Conservation (phyloP, 1,140 invertebrate species). For the Camponotus floridanus region DNA sequence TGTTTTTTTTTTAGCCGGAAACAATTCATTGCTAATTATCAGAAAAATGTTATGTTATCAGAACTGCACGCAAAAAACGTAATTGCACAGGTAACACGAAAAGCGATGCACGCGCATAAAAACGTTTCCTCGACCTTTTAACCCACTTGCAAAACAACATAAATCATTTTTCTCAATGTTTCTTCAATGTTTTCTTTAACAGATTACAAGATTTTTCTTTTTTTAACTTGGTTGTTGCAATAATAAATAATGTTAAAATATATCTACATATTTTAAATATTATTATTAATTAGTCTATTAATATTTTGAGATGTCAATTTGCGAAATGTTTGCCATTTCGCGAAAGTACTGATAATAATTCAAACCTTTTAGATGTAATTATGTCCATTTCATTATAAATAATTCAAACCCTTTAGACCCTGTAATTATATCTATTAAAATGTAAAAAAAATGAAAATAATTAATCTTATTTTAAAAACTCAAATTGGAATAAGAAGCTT, state of each 20-base stretch:
- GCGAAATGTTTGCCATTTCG: background rate
- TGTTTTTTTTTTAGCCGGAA: background rate
- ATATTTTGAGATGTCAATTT: background rate
- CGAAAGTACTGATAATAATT: background rate
- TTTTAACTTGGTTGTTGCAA: background rate
- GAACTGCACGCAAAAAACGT: conserved; percentile 5
- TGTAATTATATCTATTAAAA: background rate
- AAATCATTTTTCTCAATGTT: conserved; percentile 6
- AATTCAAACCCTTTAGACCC: too few relatives aligned
- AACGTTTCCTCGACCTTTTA: background rate
- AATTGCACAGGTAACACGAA: conserved; percentile 13
- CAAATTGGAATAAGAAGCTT: background rate
- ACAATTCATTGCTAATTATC: conserved; percentile 43
- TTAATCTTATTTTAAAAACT: background rate
- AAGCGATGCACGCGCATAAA: conserved; percentile 7
- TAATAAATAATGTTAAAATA: background rate
- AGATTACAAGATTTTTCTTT: conserved; percentile 12
- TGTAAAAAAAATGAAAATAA: background rate
- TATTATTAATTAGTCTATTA: background rate
- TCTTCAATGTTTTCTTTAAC: background rate
- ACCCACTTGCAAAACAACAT: conserved; percentile 15
- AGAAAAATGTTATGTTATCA: conserved; percentile 29
- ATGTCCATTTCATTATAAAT: background rate
- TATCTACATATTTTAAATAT: background rate
- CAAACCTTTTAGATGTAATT: background rate